Evolutionary conservation across 2,888 invertebrate species (phyloP), one percentile per base, ranked within the genome.

Genomic region (Adela reaumurella): DNA sequence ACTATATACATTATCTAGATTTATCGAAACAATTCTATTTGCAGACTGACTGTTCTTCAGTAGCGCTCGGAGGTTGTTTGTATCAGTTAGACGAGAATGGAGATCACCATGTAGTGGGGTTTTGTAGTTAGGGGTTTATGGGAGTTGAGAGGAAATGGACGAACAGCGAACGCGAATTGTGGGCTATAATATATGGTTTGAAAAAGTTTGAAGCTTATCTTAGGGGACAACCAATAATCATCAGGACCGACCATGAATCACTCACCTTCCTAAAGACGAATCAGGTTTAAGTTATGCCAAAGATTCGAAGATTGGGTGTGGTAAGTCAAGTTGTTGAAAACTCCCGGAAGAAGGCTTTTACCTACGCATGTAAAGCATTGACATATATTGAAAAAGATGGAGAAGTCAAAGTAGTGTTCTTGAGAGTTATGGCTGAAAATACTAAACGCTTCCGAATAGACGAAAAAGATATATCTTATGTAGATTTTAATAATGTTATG

Each of bases 121-220:
- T 51, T 28, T 46, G 50, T 50, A 59, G 58, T 47, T 56, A 49
- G 43, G 28, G 48, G 0, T 50, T 57, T 41, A 55, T 43, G 8
- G 51, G 53, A 1, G 47, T 55, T 1, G 49, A 57, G 44, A 20
- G 50, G 16, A 55, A 49, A 17, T 57, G 58, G 59, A 56, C 57
- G 0, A 55, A 57, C 1, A 55, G 57, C 0, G 58, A 59, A 46
- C 53, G 57, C n/a, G 57, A 58, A 43, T 54, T 58, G 42, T 57
- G 43, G n/a, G 49, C 58, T 1, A 47, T 59, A 0, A 57, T 59
- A 3, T 47, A 42, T 46, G 54, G 55, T 19, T 49, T 59, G 17
- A 18, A 50, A 16, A 58, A 57, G 24, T 58, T 58, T 41, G 58
- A 58, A 17, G 57, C 58, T 0, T 59, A 59, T 51, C 47, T 59